A percentile compares a stretch with the other conserved stretches of the same genome.
These are phyloP conservation scores for Drosophila cognata DNA, from an alignment of 2,888 invertebrate genomes.

Conservation along the genomic window DNA sequence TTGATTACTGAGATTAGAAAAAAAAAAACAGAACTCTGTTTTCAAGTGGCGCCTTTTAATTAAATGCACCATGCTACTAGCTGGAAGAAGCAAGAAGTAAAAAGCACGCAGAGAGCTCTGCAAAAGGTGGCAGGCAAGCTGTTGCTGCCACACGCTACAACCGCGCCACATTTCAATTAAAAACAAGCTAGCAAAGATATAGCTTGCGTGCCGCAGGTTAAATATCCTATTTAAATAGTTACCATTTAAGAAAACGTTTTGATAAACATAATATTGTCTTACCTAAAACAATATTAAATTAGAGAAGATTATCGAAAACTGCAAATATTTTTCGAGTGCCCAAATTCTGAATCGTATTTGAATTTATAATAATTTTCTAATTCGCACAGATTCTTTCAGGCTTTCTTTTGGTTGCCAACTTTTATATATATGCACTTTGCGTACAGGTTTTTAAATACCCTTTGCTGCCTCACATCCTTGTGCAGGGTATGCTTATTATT, in stretches of 20 bases:
- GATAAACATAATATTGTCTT: neutral
- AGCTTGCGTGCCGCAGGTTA: neutral
- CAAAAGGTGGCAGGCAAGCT: conserved; percentile 75
- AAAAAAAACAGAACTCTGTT: conserved; percentile 28
- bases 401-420: too few species aligned
- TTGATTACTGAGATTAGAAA: conserved; percentile 55
- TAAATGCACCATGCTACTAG: conserved; percentile 42
- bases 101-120: conserved; percentile 38
- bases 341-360: neutral
- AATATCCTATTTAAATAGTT: conserved; percentile 19
- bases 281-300: neutral
- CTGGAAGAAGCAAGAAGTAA: conserved; percentile 9
- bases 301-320: neutral
- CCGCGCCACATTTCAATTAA: conserved; percentile 85
- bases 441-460: neutral
- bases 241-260: neutral
- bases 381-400: neutral
- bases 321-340: neutral
- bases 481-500: conserved; percentile 18
- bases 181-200: conserved; percentile 25
- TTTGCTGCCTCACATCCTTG: neutral
- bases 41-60: conserved; percentile 70
- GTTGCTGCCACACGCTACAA: conserved; percentile 83
- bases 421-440: neutral
- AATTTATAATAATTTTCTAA: too few species aligned